Evolutionary conservation across 2,888 invertebrate genomes (phyloP).

Genomic region (Chromoteleia sp.): DNA sequence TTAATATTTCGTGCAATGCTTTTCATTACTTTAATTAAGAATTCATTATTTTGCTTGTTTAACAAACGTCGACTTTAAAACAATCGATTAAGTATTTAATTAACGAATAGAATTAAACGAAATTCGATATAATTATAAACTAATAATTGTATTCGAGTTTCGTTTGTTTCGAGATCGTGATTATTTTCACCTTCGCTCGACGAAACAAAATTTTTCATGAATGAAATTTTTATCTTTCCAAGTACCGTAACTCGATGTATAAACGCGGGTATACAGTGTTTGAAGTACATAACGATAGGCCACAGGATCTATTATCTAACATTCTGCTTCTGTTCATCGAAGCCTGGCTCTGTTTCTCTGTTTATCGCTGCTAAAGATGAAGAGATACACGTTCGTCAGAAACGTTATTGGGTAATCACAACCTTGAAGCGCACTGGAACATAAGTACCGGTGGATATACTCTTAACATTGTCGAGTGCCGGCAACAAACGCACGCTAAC

Average conservation of each 20-base stretch:
- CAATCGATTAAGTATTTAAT: no score
- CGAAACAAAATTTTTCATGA: neutral
- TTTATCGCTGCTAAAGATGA: constrained; percentile 67
- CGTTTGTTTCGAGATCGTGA: no score
- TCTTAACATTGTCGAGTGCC: constrained; percentile 62
- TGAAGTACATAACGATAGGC: constrained; percentile 45
- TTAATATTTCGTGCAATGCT: no score
- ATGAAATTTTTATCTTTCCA: constrained; percentile 7
- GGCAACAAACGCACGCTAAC: constrained; percentile 60
- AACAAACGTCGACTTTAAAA: no score
- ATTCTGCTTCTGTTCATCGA: constrained; percentile 63
- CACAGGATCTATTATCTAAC: constrained; percentile 64
- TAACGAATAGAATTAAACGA: no score
- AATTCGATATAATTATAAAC: no score
- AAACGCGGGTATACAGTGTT: constrained; percentile 26
- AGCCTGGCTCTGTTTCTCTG: constrained; percentile 63
- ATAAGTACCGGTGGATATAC: constrained; percentile 73
- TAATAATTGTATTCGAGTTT: no score
- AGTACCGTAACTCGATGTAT: constrained; percentile 3
- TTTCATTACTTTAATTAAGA: no score
- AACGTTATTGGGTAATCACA: constrained; percentile 78
- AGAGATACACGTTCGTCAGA: constrained; percentile 71
- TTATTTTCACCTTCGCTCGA: no score
- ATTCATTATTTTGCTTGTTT: no score
- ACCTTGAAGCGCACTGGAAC: constrained; percentile 76